phyloP scores from a whole-genome alignment of 2,113 vertebrate species.

The Cynoglossus semilaevis region DNA sequence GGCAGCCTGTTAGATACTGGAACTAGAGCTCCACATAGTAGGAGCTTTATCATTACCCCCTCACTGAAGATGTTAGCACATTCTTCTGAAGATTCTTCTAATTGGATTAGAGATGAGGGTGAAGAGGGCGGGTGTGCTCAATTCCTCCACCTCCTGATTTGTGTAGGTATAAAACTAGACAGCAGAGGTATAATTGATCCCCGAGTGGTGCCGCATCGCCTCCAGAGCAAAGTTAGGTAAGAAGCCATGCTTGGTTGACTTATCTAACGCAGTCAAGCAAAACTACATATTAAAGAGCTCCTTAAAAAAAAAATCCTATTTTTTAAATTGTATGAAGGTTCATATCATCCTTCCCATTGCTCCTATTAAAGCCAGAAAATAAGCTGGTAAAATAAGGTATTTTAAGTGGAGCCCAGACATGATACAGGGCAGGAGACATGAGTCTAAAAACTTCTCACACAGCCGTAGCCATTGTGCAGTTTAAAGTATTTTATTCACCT shows the following conservation, averaged over 20 bases:
- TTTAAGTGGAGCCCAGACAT: too few relatives aligned
- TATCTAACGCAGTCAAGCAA: constrained; percentile 40
- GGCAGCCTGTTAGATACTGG: constrained; percentile 5
- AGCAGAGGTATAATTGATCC: constrained; percentile 70
- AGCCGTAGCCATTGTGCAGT: too few relatives aligned
- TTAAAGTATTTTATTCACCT: too few relatives aligned
- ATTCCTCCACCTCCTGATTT: constrained; percentile 50
- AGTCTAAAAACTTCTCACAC: too few relatives aligned
- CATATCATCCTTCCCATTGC: background rate
- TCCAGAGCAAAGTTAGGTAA: constrained; percentile 45
- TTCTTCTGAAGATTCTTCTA: constrained; percentile 68
- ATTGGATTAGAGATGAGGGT: constrained; percentile 52
- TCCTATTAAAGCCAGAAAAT: background rate
- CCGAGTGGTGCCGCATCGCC: constrained; percentile 52
- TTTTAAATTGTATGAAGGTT: background rate
- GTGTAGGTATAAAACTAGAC: constrained; percentile 62
- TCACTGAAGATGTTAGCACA: constrained; percentile 56
- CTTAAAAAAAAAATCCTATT: background rate
- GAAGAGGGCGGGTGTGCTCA: constrained; percentile 9
- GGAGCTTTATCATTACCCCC: constrained; percentile 54
- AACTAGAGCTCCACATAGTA: constrained; percentile 17
- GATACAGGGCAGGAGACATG: too few relatives aligned
- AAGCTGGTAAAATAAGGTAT: too few relatives aligned
- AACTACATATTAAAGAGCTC: constrained; percentile 22
- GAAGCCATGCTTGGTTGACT: constrained; percentile 39